A percentile compares a stretch with the other conserved stretches of the same genome.
These are phyloP conservation scores for Lycodopsis pacificus DNA, from an alignment of 2,797 vertebrate species.

Conservation along the genomic window DNA sequence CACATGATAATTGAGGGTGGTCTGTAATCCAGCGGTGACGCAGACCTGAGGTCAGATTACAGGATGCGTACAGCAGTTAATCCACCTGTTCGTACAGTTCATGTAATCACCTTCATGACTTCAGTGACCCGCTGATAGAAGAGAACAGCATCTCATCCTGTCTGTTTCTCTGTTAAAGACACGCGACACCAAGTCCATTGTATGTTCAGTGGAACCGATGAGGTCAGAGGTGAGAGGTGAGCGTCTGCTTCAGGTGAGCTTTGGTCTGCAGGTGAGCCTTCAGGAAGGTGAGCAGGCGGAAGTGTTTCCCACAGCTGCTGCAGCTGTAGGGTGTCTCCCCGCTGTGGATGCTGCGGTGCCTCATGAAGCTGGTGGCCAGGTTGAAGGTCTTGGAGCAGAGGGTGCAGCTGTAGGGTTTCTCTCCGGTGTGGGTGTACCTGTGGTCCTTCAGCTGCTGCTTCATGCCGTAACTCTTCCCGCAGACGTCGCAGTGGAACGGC, in stretches of 20 bases:
- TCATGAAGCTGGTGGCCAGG: conserved; percentile 52
- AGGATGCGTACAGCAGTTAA: conserved; percentile 28
- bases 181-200: neutral
- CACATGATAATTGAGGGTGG: conserved; percentile 8
- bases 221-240: conserved; percentile 12
- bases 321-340: conserved; percentile 54
- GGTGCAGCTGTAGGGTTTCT: conserved; percentile 51
- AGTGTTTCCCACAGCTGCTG: conserved; percentile 52
- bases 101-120: conserved; percentile 29
- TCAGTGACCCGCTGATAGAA: conserved; percentile 16
- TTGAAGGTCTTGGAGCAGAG: conserved; percentile 61
- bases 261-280: conserved; percentile 68
- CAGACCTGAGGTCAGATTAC: conserved; percentile 42
- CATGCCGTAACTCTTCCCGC: conserved; percentile 55
- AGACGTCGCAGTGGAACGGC: conserved; percentile 60
- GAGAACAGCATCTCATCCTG: neutral
- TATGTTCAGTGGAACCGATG: neutral
- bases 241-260: conserved; percentile 54
- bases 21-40: neutral
- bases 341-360: conserved; percentile 66
- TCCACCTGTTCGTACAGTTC: conserved; percentile 36
- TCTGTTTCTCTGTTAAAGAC: neutral
- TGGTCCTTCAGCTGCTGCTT: conserved; percentile 59
- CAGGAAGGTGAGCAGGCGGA: conserved; percentile 61
- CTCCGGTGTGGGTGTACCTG: conserved; percentile 53